Percentiles rank a stretch among this genome's conserved stretches.
Conservation (phyloP, 2,113 vertebrate species). For the Cheirogaleus medius region DNA sequence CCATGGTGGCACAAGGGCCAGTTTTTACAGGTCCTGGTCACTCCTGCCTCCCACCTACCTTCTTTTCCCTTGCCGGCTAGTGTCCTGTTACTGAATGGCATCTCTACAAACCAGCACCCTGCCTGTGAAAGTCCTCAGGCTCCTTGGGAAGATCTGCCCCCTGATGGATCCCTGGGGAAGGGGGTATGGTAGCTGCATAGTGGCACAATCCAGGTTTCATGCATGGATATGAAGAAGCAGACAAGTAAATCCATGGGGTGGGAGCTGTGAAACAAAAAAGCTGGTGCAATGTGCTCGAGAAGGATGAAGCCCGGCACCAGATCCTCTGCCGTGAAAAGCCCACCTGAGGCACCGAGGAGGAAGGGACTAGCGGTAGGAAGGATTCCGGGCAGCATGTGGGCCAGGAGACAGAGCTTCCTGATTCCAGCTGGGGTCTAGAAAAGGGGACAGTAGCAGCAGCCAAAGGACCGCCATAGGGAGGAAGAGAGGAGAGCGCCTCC, state of each 20-base stretch:
- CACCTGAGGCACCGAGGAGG: background rate
- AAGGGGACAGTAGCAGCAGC: background rate
- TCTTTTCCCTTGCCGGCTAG: background rate
- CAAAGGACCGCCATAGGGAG: background rate
- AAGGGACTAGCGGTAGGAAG: background rate
- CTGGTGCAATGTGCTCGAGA: background rate
- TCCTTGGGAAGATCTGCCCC: background rate
- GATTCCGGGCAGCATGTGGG: background rate
- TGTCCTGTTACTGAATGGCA: background rate
- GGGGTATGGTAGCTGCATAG: background rate
- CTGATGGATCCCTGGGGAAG: background rate
- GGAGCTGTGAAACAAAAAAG: background rate
- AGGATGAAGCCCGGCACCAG: background rate
- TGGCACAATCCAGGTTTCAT: background rate
- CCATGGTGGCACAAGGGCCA: background rate
- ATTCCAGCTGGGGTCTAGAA: background rate
- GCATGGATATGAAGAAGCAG: background rate
- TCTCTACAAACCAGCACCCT: background rate
- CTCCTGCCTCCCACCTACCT: background rate
- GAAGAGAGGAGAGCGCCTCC: background rate
- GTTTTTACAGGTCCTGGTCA: background rate
- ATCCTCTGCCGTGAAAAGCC: background rate
- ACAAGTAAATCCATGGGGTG: background rate
- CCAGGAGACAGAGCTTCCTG: background rate
- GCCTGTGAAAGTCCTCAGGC: background rate